Evolutionary conservation across 64 coral and sea anemone genomes (phyloP).

Genomic region (Astreopora myriophthalma): DNA sequence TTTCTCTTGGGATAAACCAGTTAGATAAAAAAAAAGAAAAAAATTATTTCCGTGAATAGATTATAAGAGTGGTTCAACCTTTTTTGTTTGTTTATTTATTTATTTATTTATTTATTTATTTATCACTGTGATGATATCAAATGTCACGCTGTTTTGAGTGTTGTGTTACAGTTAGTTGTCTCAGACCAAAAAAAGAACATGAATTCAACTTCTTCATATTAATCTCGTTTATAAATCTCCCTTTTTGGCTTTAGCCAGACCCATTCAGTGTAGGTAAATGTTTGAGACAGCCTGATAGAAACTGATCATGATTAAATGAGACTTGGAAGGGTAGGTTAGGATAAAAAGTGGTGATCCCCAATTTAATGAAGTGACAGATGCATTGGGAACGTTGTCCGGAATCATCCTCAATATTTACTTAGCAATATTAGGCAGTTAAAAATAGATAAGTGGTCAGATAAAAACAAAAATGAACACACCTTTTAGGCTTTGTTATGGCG

Average conservation of each 20-base stretch:
- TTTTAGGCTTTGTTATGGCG: not conserved
- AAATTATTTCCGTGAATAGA: too few species aligned
- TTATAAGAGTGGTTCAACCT: too few species aligned
- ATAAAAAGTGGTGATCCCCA: not conserved
- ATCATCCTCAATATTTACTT: slow-evolving; percentile 6
- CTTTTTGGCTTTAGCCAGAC: not conserved
- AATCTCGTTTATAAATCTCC: not conserved
- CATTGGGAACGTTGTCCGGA: not conserved
- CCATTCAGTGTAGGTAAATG: not conserved
- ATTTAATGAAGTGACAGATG: not conserved
- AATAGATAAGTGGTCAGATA: not conserved
- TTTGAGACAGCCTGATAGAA: not conserved
- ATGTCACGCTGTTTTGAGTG: too few species aligned
- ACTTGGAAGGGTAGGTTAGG: not conserved
- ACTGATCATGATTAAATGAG: not conserved
- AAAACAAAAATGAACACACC: not conserved
- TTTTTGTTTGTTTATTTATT: too few species aligned
- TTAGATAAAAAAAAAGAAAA: too few species aligned
- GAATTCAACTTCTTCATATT: not conserved
- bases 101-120: too few species aligned
- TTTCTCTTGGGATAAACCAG: too few species aligned
- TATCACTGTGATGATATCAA: too few species aligned
- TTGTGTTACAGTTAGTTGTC: too few species aligned
- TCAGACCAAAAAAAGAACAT: not conserved
- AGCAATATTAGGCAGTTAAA: not conserved